Evolutionary conservation across 1,140 invertebrate species (phyloP), one percentile per base, ranked within the genome.

Genomic region (Drosophila tani): DNA sequence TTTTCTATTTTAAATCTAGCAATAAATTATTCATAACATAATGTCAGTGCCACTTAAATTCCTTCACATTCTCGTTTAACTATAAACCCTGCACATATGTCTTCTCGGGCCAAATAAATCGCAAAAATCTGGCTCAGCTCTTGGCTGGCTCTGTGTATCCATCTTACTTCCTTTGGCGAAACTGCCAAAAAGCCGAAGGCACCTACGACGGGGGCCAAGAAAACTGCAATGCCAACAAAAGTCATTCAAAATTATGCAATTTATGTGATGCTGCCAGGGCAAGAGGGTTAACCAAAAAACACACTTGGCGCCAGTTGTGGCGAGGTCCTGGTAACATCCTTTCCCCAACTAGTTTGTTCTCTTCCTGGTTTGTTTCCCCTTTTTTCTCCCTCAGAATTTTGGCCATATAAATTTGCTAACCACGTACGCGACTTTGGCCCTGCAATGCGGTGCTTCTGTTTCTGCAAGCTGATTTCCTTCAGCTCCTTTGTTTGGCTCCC

Each of bases 161-260:
- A 70, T 68, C 38, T 70, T 45, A n/a, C 40, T 46, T 70, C 47
- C 67, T 70, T 40, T 65, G 40, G 73, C 46, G 35, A 65, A 85
- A 66, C 45, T 68, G 73, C 71, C 82, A 75, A 57, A 40, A 79
- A 70, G 53, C 62, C 69, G 81, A 85, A 81, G 82, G 82, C 82
- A 85, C 82, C 82, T 85, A 85, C 82, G 19, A 75, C 27, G 24
- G 24, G 19, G 56, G 56, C 70, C 71, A 73, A 77, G 81, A 60
- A 79, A 47, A 73, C 73, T 81, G 84, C 81, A 73, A 56, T 85
- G 85, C 81, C 81, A 84, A 80, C 71, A 85, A 90, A 82, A 90
- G 81, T 82, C 82, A 91, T 82, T 91, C 82, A 81, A 91, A 92
- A 91, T 87, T 91, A 87, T 91, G 86, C 82, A 91, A 91, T 91